phyloP scores from a whole-genome alignment of 2,888 invertebrate genomes.

The Dasysyrphus tricinctus region DNA sequence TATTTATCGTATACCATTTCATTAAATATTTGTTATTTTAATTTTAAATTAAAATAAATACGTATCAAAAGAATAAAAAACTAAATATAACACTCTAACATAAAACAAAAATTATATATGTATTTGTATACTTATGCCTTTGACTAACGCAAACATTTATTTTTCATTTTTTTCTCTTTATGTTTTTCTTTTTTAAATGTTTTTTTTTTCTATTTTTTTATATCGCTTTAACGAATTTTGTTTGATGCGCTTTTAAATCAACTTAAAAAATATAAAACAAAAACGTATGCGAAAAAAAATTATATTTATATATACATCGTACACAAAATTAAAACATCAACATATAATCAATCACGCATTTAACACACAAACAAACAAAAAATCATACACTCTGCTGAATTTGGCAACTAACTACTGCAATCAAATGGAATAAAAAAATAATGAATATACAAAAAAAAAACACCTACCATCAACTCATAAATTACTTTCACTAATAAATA shows the following conservation, averaged over 20 bases:
- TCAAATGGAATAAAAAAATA: conserved; percentile 35
- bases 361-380: conserved; percentile 49
- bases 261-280: conserved; percentile 32
- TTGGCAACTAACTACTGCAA: conserved; percentile 30
- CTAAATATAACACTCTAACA: conserved; percentile 21
- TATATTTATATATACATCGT: conserved; percentile 24
- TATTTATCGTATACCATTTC: background rate
- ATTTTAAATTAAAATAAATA: background rate
- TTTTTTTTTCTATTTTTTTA: too few relatives aligned
- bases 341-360: conserved; percentile 52
- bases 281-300: conserved; percentile 32
- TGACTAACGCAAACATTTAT: conserved; percentile 71
- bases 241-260: conserved; percentile 76
- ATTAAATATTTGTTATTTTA: background rate
- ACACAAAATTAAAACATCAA: conserved; percentile 33
- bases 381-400: conserved; percentile 47
- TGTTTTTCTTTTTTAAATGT: conserved; percentile 64
- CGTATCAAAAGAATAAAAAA: background rate
- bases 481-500: conserved; percentile 41
- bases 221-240: conserved; percentile 60
- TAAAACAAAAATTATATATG: conserved; percentile 33
- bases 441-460: conserved; percentile 50
- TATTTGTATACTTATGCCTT: conserved; percentile 69
- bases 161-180: conserved; percentile 69
- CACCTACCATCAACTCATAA: conserved; percentile 20